Percentiles rank a stretch among this genome's conserved stretches.
Conservation (phyloP, 2,113 vertebrate genomes). For the Prunella himalayana region DNA sequence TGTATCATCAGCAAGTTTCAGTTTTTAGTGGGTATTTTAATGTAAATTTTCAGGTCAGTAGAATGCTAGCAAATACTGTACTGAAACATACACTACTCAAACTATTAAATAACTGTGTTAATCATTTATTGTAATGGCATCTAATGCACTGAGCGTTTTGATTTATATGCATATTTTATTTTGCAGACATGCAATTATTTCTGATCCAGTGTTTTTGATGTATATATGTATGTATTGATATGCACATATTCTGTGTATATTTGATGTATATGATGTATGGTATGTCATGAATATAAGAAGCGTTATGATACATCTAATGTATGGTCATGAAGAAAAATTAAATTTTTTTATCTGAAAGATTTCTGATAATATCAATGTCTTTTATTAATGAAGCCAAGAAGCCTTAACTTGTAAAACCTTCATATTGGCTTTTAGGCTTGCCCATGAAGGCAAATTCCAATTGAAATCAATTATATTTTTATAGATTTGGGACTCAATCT, state of each 20-base stretch:
- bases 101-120: constrained; percentile 60
- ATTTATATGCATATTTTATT: constrained; percentile 65
- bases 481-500: neutral
- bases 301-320: constrained; percentile 32
- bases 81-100: constrained; percentile 51
- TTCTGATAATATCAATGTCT: neutral
- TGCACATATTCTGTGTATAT: constrained; percentile 37
- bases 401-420: neutral
- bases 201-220: constrained; percentile 63
- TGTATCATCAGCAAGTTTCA: constrained; percentile 29
- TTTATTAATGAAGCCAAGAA: constrained; percentile 9
- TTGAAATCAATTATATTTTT: neutral
- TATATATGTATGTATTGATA: constrained; percentile 55
- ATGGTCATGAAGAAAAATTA: constrained; percentile 25
- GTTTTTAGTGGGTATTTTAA: constrained; percentile 22
- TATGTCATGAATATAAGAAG: constrained; percentile 61
- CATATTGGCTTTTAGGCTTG: neutral
- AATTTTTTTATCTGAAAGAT: constrained; percentile 8
- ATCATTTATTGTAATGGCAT: constrained; percentile 61
- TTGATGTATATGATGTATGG: neutral
- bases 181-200: constrained; percentile 69
- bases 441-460: neutral
- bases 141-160: constrained; percentile 65
- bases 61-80: constrained; percentile 45
- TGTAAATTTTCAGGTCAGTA: constrained; percentile 35